Percentiles rank a stretch among this genome's conserved stretches.
These are phyloP conservation scores for Drosophila putrida DNA, from an alignment of 2,888 invertebrate species.

Conservation along the genomic window DNA sequence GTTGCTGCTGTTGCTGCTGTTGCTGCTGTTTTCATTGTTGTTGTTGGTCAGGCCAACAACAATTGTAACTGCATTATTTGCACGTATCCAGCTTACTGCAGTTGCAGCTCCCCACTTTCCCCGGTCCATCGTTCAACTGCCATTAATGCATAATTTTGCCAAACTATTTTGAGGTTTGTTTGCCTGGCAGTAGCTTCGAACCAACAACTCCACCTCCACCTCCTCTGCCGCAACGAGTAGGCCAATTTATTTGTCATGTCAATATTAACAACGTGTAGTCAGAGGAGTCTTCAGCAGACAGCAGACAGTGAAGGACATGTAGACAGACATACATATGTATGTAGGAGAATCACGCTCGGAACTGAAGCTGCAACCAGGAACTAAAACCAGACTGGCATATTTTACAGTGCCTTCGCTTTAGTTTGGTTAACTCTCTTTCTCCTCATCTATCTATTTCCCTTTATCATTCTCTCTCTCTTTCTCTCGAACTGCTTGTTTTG, in stretches of 20 bases:
- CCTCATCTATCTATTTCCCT: not conserved
- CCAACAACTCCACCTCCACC: conserved; percentile 6
- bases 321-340: conserved; percentile 25
- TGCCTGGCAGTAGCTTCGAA: conserved; percentile 67
- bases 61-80: conserved; percentile 80
- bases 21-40: conserved; percentile 7
- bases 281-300: conserved; percentile 40
- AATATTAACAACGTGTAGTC: conserved; percentile 72
- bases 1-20: conserved; percentile 16
- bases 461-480: not conserved
- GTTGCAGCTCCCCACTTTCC: not conserved
- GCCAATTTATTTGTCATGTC: conserved; percentile 82
- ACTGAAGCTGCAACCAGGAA: conserved; percentile 30
- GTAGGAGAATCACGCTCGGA: conserved; percentile 19
- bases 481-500: conserved; percentile 50
- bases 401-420: conserved; percentile 38
- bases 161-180: conserved; percentile 81
- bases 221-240: conserved; percentile 37
- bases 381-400: conserved; percentile 53
- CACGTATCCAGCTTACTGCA: conserved; percentile 48
- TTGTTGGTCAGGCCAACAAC: conserved; percentile 43
- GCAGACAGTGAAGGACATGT: conserved; percentile 28
- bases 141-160: conserved; percentile 82
- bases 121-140: conserved; percentile 35
- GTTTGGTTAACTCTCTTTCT: conserved; percentile 8